Evolutionary conservation across 2,888 invertebrate genomes (phyloP).

Genomic region (Cyaniris semiargus): DNA sequence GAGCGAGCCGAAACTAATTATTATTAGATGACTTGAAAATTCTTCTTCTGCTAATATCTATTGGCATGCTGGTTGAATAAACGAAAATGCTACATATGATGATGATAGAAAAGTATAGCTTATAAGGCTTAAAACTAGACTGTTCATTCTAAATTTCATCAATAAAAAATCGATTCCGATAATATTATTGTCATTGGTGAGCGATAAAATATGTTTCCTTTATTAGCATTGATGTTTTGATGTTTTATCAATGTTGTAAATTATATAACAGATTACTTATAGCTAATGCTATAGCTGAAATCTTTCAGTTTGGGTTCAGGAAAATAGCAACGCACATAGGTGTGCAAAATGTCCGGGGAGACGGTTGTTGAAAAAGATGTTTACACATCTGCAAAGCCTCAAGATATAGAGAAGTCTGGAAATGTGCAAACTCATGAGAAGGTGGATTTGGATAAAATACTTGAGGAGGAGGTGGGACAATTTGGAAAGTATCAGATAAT

Average conservation of each 20-base stretch:
- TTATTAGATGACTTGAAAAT: not conserved
- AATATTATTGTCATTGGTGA: not conserved
- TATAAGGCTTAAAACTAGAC: no score
- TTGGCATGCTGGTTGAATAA: no score
- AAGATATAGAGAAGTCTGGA: constrained; percentile 38
- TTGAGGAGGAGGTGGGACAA: constrained; percentile 66
- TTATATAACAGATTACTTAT: not conserved
- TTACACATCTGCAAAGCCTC: not conserved
- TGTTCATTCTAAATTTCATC: no score
- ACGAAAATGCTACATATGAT: no score
- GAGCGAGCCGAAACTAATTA: not conserved
- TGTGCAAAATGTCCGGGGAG: not conserved
- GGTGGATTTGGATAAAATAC: constrained; percentile 64
- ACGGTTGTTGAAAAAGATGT: not conserved
- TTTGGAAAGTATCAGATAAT: constrained; percentile 68
- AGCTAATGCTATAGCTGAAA: not conserved
- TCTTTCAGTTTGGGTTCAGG: not conserved
- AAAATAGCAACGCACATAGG: not conserved
- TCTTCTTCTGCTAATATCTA: no score
- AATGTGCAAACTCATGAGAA: constrained; percentile 37
- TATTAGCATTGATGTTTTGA: not conserved
- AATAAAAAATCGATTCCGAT: no score
- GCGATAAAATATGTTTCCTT: not conserved
- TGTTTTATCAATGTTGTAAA: not conserved
- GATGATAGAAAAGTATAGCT: no score